A percentile compares a stretch with the other conserved stretches of the same genome.
Evolutionary conservation across 1,140 invertebrate species (phyloP).

Genomic region (Drosophila orena): DNA sequence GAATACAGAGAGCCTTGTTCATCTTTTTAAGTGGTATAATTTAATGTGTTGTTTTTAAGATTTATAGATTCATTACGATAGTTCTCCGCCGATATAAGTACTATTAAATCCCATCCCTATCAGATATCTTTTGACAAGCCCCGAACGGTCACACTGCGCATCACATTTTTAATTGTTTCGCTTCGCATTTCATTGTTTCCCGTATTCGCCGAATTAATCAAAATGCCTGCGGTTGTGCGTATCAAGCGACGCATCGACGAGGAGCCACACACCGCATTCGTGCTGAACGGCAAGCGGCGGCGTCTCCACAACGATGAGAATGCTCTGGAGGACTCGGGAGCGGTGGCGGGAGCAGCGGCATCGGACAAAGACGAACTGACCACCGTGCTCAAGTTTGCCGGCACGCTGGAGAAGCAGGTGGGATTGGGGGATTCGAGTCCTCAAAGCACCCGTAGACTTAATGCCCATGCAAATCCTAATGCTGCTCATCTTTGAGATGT

Average conservation of each 20-base stretch:
- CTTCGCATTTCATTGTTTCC: slow-evolving; percentile 7
- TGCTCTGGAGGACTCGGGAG: slow-evolving; percentile 15
- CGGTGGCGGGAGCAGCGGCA: slow-evolving; percentile 5
- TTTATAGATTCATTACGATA: background rate
- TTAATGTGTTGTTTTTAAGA: background rate
- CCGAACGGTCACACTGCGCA: slow-evolving; percentile 19
- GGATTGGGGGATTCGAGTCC: too few relatives aligned
- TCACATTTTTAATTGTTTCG: slow-evolving; percentile 16
- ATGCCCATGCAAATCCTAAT: background rate
- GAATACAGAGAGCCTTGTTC: too few relatives aligned
- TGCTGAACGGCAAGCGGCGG: slow-evolving; percentile 86
- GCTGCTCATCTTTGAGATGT: background rate
- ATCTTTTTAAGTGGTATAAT: too few relatives aligned
- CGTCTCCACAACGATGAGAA: slow-evolving; percentile 78
- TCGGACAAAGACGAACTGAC: slow-evolving; percentile 72
- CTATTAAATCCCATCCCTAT: background rate
- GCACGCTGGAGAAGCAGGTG: slow-evolving; percentile 85
- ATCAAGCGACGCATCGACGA: slow-evolving; percentile 87
- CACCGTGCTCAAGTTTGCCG: slow-evolving; percentile 86
- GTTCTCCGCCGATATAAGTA: background rate
- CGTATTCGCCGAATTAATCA: slow-evolving; percentile 16
- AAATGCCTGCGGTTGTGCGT: slow-evolving; percentile 87
- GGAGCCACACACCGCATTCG: slow-evolving; percentile 86
- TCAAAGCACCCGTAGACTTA: background rate
- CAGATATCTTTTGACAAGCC: slow-evolving; percentile 8